These are phyloP conservation scores for Diarsia rubi DNA, from an alignment of 2,888 invertebrate genomes.

Conservation along the genomic window DNA sequence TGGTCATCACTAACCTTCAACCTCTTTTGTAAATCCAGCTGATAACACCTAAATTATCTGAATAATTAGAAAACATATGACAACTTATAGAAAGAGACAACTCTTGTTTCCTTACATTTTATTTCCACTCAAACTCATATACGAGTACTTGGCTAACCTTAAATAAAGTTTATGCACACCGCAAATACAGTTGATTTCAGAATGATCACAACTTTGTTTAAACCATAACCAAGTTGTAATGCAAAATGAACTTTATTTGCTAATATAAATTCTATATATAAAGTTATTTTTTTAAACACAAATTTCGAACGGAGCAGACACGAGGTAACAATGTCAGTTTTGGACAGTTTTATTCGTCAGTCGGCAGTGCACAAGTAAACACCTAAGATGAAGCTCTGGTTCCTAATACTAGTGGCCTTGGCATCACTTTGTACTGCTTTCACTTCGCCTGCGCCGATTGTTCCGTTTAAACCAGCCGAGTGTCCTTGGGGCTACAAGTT, in stretches of 20 bases:
- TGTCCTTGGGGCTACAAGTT: conserved; percentile 8
- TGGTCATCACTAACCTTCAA: neutral
- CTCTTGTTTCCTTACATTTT: neutral
- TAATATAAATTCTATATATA: too few relatives aligned
- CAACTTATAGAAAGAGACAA: neutral
- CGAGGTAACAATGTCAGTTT: neutral
- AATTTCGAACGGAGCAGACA: neutral
- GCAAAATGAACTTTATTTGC: neutral
- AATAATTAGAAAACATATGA: neutral
- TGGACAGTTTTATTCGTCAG: neutral
- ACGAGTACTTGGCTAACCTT: neutral
- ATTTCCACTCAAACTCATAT: neutral
- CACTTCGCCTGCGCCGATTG: conserved; percentile 8
- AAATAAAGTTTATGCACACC: neutral
- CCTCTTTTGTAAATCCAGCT: neutral
- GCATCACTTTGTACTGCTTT: conserved; percentile 3
- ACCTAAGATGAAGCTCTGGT: conserved; percentile 18
- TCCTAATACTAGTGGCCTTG: neutral
- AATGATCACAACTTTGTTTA: neutral
- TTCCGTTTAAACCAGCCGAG: conserved; percentile 27
- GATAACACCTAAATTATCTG: neutral
- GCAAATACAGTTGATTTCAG: neutral
- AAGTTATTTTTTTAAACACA: neutral
- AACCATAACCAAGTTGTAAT: neutral
- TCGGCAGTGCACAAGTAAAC: neutral